Percentiles rank a stretch among this genome's conserved stretches.
These are phyloP conservation scores for Carpatolechia fugitivella DNA, from an alignment of 2,888 invertebrate species.

Conservation along the genomic window DNA sequence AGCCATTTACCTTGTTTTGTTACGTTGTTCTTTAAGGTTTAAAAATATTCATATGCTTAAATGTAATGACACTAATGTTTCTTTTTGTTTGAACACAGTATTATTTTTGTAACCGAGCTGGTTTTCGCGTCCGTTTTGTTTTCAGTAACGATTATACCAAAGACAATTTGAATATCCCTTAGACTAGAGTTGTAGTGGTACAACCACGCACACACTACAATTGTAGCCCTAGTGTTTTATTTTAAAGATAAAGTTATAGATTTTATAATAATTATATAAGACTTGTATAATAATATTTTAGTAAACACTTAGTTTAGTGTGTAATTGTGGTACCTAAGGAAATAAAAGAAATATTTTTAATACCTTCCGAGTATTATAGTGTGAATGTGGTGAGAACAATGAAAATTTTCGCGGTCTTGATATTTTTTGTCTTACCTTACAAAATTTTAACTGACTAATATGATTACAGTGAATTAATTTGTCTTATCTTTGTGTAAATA, in stretches of 20 bases:
- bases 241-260: conserved; percentile 62
- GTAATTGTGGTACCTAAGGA: conserved; percentile 49
- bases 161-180: conserved; percentile 76
- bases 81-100: conserved; percentile 58
- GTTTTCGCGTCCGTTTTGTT: conserved; percentile 56
- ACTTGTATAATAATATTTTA: conserved; percentile 71
- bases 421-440: not conserved
- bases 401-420: not conserved
- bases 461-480: conserved; percentile 48
- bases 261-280: conserved; percentile 62
- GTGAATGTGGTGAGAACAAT: conserved; percentile 17
- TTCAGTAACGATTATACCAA: conserved; percentile 76
- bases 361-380: conserved; percentile 68
- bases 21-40: conserved; percentile 63
- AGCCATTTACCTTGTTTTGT: conserved; percentile 60
- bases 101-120: conserved; percentile 56
- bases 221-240: conserved; percentile 58
- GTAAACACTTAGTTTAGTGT: conserved; percentile 42
- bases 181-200: conserved; percentile 53
- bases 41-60: conserved; percentile 60
- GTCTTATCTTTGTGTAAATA: conserved; percentile 57
- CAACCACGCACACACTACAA: conserved; percentile 39
- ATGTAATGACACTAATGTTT: conserved; percentile 51
- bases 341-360: conserved; percentile 65
- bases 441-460: conserved; percentile 14